Percentiles rank a stretch among this genome's conserved stretches.
Evolutionary conservation across 2,888 invertebrate genomes (phyloP).

Genomic region (Mycalesis mineus): DNA sequence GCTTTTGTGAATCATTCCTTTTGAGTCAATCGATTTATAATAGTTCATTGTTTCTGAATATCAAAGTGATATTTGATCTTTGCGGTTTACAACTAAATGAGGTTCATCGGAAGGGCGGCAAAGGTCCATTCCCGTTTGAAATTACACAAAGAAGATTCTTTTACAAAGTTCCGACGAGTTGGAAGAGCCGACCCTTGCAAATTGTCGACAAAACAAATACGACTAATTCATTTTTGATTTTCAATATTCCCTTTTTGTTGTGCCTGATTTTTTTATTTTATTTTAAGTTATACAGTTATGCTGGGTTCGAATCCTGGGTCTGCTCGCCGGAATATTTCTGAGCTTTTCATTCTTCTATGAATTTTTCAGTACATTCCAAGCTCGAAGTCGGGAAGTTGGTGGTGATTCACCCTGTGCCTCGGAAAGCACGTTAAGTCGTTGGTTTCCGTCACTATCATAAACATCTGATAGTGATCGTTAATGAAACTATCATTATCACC

Average conservation of each 20-base stretch:
- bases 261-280: not conserved
- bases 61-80: conserved; percentile 31
- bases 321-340: too few species aligned
- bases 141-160: conserved; percentile 23
- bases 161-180: conserved; percentile 25
- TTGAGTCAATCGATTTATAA: conserved; percentile 15
- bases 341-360: too few species aligned
- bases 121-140: conserved; percentile 24
- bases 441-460: too few species aligned
- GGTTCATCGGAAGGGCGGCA: conserved; percentile 21
- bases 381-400: too few species aligned
- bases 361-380: too few species aligned
- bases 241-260: not conserved
- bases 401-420: too few species aligned
- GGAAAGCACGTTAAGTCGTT: too few species aligned
- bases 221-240: conserved; percentile 15
- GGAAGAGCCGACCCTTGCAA: conserved; percentile 17
- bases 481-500: too few species aligned
- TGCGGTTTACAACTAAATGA: conserved; percentile 28
- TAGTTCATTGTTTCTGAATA: conserved; percentile 30
- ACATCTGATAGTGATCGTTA: too few species aligned
- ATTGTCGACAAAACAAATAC: conserved; percentile 17
- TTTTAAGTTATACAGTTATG: too few species aligned
- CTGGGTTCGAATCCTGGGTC: too few species aligned
- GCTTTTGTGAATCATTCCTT: not conserved